Evolutionary conservation across 2,113 vertebrate genomes (phyloP).

Genomic region (Onychostoma macrolepis): DNA sequence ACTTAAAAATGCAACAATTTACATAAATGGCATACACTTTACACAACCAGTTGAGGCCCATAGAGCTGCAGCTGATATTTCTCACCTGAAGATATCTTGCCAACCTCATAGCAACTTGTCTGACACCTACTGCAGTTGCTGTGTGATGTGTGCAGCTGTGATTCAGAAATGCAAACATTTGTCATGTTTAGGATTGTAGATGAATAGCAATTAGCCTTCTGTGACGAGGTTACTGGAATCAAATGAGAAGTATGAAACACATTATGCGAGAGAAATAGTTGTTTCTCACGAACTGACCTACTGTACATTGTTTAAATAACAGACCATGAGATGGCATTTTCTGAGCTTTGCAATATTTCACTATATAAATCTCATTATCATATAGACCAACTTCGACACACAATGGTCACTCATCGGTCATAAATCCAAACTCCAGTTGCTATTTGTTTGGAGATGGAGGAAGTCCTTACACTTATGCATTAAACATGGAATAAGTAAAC

Average conservation of each 20-base stretch:
- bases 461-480: conserved; percentile 35
- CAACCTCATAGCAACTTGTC: background rate
- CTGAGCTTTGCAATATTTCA: background rate
- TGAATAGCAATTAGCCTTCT: conserved; percentile 29
- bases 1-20: background rate
- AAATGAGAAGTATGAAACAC: conserved; percentile 5
- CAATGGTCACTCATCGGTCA: conserved; percentile 11
- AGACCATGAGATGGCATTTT: background rate
- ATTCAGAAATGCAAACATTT: background rate
- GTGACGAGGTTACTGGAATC: background rate
- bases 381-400: conserved; percentile 14
- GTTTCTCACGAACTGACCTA: background rate
- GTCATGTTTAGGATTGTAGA: conserved; percentile 7
- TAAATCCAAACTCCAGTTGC: conserved; percentile 17
- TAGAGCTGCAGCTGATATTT: background rate
- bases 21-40: background rate
- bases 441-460: conserved; percentile 29
- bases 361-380: conserved; percentile 38
- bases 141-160: background rate
- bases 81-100: no score
- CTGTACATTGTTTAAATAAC: conserved; percentile 4
- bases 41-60: background rate
- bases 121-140: background rate
- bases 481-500: conserved; percentile 47
- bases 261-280: background rate